Percentiles rank a stretch among this genome's conserved stretches.
Evolutionary conservation across 2,888 invertebrate genomes (phyloP).

Genomic region (Apeira syringaria): DNA sequence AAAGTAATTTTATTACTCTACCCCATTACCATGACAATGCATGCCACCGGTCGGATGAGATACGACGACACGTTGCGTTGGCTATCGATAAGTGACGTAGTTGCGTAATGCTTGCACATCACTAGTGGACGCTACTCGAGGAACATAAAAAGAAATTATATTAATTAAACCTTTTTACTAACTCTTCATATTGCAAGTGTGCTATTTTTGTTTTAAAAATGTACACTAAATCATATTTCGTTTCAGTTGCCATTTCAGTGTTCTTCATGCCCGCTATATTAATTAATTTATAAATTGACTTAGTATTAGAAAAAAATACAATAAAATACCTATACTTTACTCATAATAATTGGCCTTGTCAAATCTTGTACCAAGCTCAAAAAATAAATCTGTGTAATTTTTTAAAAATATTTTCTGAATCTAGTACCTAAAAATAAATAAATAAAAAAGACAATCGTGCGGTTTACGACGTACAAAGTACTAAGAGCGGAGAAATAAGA

Average conservation of each 20-base stretch:
- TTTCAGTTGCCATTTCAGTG: too few species aligned
- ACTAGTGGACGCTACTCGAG: conserved; percentile 19
- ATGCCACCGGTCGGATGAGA: conserved; percentile 73
- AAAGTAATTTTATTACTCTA: conserved; percentile 84
- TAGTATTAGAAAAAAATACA: too few species aligned
- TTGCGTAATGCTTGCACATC: conserved; percentile 32
- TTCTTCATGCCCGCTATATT: too few species aligned
- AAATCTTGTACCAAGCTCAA: too few species aligned
- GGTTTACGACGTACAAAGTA: conserved; percentile 46
- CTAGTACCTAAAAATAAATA: conserved; percentile 23
- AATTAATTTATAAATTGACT: too few species aligned
- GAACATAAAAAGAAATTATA: not conserved
- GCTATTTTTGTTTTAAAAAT: too few species aligned
- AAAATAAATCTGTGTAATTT: too few species aligned
- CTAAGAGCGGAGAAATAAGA: conserved; percentile 65
- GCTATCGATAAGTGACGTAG: conserved; percentile 43
- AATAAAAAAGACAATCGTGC: conserved; percentile 40
- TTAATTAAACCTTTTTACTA: not conserved
- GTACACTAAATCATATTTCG: too few species aligned
- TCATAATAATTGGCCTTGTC: too few species aligned
- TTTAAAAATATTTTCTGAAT: too few species aligned
- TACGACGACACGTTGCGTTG: conserved; percentile 41
- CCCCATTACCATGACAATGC: conserved; percentile 82
- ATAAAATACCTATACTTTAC: too few species aligned
- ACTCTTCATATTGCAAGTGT: not conserved